These are phyloP conservation scores for Eidolon helvum DNA, from an alignment of 2,113 vertebrate species.

Conservation along the genomic window DNA sequence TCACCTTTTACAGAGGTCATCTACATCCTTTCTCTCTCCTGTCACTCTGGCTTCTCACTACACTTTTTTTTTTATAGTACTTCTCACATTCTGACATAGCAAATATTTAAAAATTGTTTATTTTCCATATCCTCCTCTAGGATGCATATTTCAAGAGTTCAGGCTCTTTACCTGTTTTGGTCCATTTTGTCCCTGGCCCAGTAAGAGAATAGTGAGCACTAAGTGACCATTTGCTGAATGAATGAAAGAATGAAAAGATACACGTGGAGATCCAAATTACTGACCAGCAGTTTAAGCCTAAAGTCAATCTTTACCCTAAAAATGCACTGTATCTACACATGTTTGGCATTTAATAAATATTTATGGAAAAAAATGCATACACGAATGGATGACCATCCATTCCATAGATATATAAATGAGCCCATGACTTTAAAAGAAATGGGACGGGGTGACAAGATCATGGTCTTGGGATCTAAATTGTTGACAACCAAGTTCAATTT, in stretches of 20 bases:
- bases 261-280: background rate
- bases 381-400: background rate
- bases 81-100: background rate
- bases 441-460: background rate
- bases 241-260: background rate
- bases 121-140: background rate
- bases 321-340: background rate
- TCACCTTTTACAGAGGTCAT: background rate
- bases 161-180: background rate
- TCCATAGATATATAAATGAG: background rate
- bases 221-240: background rate
- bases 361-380: background rate
- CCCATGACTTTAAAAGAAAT: background rate
- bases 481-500: background rate
- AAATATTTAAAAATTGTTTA: background rate
- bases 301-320: background rate
- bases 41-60: background rate
- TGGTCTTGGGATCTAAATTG: background rate
- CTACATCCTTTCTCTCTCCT: background rate
- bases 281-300: background rate
- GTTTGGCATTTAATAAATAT: background rate
- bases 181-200: background rate
- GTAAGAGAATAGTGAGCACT: background rate
- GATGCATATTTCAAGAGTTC: accelerated
- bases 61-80: background rate